Evolutionary conservation across 1,140 invertebrate genomes (phyloP).

Genomic region (Mya arenaria): DNA sequence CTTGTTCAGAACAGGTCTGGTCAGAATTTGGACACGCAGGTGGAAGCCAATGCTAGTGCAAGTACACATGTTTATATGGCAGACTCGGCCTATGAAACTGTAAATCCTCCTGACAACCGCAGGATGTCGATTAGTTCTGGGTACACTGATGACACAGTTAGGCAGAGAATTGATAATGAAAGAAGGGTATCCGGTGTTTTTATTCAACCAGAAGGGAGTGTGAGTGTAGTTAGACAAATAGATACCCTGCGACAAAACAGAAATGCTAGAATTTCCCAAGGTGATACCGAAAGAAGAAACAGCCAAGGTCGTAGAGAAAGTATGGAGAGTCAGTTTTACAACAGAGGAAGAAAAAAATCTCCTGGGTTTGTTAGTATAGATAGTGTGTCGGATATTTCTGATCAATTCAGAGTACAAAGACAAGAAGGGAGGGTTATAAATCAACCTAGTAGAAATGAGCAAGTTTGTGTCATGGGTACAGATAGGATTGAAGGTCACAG

Average conservation of each 20-base stretch:
- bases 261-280: too few species aligned
- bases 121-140: too few species aligned
- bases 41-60: too few species aligned
- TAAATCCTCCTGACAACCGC: too few species aligned
- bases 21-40: neutral
- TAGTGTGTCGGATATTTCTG: neutral
- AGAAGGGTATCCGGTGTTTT: neutral
- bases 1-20: neutral
- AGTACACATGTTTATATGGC: too few species aligned
- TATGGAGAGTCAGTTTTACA: too few species aligned
- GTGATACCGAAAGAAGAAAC: too few species aligned
- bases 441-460: too few species aligned
- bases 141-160: too few species aligned
- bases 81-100: too few species aligned
- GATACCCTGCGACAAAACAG: neutral
- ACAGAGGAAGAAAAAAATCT: neutral
- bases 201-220: neutral
- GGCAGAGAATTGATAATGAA: too few species aligned
- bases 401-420: neutral
- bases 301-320: neutral
- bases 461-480: too few species aligned
- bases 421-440: neutral
- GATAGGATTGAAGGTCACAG: neutral
- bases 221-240: neutral
- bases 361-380: neutral